A percentile compares a stretch with the other conserved stretches of the same genome.
Conservation (phyloP, 2,888 invertebrate genomes). For the Tenodera sinensis region DNA sequence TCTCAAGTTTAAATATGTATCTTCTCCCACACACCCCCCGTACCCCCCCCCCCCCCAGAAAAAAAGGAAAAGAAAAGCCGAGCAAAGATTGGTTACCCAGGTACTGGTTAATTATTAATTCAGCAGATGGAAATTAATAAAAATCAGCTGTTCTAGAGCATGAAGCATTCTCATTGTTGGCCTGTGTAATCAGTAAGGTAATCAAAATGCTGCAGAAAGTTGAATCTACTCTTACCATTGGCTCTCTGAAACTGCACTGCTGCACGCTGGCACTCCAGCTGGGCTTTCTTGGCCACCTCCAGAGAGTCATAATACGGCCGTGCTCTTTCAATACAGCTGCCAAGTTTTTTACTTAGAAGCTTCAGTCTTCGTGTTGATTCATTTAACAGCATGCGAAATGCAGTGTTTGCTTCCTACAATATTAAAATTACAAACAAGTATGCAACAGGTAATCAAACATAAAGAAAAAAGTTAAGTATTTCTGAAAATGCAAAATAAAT, state of each 20-base stretch:
- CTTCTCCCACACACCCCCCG: too few relatives aligned
- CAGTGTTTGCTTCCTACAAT: conserved; percentile 69
- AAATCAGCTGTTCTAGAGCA: too few relatives aligned
- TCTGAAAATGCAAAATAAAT: too few relatives aligned
- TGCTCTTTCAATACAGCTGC: conserved; percentile 80
- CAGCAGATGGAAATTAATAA: too few relatives aligned
- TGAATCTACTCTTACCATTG: conserved; percentile 69
- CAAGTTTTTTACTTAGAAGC: conserved; percentile 73
- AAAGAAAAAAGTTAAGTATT: too few relatives aligned
- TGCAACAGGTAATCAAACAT: too few relatives aligned
- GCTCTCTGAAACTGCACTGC: conserved; percentile 88
- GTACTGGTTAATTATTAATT: too few relatives aligned
- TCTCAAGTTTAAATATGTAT: too few relatives aligned
- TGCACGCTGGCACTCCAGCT: conserved; percentile 80
- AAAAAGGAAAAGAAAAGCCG: too few relatives aligned
- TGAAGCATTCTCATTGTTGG: too few relatives aligned
- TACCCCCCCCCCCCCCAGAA: too few relatives aligned
- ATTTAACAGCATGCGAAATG: conserved; percentile 74
- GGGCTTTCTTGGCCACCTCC: conserved; percentile 35
- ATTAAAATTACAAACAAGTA: not conserved
- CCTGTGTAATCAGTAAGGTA: not conserved
- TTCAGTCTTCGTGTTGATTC: conserved; percentile 82
- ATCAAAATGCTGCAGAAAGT: not conserved
- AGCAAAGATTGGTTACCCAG: too few relatives aligned
- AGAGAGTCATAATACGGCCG: conserved; percentile 85